Base-by-base conservation (phyloP, 2,888 invertebrate species). In the Isoperla grammatica region DNA sequence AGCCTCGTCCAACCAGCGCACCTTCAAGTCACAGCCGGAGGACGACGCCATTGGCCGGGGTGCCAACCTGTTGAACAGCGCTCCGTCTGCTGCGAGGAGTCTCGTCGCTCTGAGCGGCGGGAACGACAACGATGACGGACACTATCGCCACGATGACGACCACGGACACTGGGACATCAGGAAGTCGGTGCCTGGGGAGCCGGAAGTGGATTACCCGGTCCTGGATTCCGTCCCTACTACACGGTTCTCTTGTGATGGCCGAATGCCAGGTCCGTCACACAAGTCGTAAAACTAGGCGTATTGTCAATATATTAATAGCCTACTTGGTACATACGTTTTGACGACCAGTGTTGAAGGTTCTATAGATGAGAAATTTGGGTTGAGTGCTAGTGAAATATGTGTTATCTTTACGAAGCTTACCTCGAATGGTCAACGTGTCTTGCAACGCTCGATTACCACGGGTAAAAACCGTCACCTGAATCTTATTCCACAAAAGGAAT, bases 171-270 rank as follows among this genome's bases (percentile, higher is more conserved):
- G 82, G 75, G 81, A 83, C 70, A 81, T 85, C 64, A 74, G 82
- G 57, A 77, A 80, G 54, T 80, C 83, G 15, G 82, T 86, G 49
- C 85, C 85, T 5, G 85, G 85, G 0, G 81, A 84, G 67, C 85
- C 86, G 1, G 84, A 83, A 13, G 74, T 74, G 45, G 85, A 86
- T 72, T 86, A 86, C 69, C 85, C 85, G 0, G 80, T 81, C 17
- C 78, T 81, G 29, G 76, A 77, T 49, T 72, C 71, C 20, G 79
- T 85, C 66, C 85, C 85, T 0, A 75, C 78, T 61, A 85, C 85
- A 1, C 73, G 77, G 17, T 86, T 85, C 68, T 78, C 80, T 0
- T 86, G 85, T 68, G 77, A 80, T 63, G 82, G 79, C 42, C 79
- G 78, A 69, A 75, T 75, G 61, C 79, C 81, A 72, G 84, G 85